Evolutionary conservation across 1,140 invertebrate genomes (phyloP).

Genomic region (Trichonephila inaurata): DNA sequence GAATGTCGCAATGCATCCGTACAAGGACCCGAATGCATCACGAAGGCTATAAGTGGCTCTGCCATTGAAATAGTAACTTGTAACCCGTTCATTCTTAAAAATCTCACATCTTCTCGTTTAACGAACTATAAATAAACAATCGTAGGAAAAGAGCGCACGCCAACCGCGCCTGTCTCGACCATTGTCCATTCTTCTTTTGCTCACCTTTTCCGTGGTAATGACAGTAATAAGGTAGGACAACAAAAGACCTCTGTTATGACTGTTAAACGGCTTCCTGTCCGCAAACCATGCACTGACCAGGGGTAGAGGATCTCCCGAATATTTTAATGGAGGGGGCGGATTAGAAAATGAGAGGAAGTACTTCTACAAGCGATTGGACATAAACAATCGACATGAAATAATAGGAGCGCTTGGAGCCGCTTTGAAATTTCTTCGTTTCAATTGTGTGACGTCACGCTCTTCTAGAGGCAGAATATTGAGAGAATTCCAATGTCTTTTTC

Average conservation of each 20-base stretch:
- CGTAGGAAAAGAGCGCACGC: constrained; percentile 29
- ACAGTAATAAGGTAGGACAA: constrained; percentile 57
- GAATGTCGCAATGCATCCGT: not conserved
- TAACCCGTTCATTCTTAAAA: constrained; percentile 31
- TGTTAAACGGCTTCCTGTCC: constrained; percentile 66
- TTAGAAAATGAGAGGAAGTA: constrained; percentile 72
- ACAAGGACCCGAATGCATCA: constrained; percentile 13
- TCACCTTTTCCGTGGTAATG: constrained; percentile 27
- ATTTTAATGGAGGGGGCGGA: constrained; percentile 72
- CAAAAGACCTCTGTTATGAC: constrained; percentile 70
- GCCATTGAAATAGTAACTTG: not conserved
- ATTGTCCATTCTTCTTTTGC: constrained; percentile 68
- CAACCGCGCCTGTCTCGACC: constrained; percentile 7
- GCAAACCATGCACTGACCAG: not conserved
- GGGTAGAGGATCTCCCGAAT: constrained; percentile 64
- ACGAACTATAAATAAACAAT: constrained; percentile 74
- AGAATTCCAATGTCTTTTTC: constrained; percentile 1
- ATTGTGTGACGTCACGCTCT: constrained; percentile 35
- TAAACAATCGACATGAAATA: constrained; percentile 54
- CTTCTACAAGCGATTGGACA: constrained; percentile 70
- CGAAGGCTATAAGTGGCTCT: not conserved
- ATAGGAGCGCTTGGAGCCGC: constrained; percentile 10
- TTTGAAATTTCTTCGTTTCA: not conserved
- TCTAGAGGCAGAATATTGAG: not conserved
- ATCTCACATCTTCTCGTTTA: constrained; percentile 52